These are phyloP conservation scores for Sebastes ruberrimus DNA, from an alignment of 2,797 vertebrate species.

Conservation along the genomic window DNA sequence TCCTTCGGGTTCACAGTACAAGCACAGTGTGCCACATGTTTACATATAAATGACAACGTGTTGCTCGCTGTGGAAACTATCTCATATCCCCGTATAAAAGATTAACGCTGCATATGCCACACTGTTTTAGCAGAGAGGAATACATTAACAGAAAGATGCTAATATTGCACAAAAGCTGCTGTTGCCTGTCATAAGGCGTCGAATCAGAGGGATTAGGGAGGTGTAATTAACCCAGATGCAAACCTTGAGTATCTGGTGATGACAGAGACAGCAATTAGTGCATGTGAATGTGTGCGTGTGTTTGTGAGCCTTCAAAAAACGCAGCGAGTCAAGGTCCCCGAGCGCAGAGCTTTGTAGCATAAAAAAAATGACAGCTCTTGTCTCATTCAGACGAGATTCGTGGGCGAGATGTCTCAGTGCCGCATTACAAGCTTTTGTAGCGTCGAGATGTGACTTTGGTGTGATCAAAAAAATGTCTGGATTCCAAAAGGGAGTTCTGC, in stretches of 20 bases:
- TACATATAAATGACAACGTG: background rate
- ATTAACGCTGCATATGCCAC: background rate
- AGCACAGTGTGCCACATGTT: background rate
- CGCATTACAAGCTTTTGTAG: slow-evolving; percentile 34
- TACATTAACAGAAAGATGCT: background rate
- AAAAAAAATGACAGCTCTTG: slow-evolving; percentile 63
- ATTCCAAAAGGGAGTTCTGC: slow-evolving; percentile 45
- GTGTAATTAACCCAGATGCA: slow-evolving; percentile 67
- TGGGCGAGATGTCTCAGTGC: slow-evolving; percentile 56
- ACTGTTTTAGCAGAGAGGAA: background rate
- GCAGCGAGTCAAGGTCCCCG: slow-evolving; percentile 44
- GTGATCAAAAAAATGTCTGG: slow-evolving; percentile 53
- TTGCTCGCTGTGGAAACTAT: background rate
- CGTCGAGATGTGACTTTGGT: slow-evolving; percentile 48
- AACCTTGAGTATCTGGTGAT: slow-evolving; percentile 60
- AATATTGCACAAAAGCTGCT: slow-evolving; percentile 22
- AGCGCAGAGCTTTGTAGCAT: slow-evolving; percentile 42
- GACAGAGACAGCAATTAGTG: slow-evolving; percentile 61
- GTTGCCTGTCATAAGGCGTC: slow-evolving; percentile 15
- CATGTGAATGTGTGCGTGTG: slow-evolving; percentile 13
- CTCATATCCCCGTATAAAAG: background rate
- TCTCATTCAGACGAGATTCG: slow-evolving; percentile 61
- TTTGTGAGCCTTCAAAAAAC: slow-evolving; percentile 36
- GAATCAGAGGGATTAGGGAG: slow-evolving; percentile 50
- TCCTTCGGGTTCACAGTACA: background rate